Base-by-base conservation (phyloP, 2,888 invertebrate genomes). In the Bembecia ichneumoniformis region DNA sequence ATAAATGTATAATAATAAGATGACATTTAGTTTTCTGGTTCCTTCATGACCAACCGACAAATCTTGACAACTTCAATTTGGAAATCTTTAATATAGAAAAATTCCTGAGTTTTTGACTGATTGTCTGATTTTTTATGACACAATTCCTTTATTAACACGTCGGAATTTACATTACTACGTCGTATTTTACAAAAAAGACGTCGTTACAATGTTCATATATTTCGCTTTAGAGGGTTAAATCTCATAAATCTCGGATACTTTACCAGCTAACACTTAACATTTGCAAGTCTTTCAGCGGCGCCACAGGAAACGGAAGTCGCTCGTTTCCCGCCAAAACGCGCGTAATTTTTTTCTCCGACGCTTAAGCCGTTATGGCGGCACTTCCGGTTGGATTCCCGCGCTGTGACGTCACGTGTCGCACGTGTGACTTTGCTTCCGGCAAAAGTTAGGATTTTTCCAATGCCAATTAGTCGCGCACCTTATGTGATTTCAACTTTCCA, bases 301-400 rank as follows among this genome's bases (percentile, higher is more conserved):
- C 50, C 50, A 49, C 50, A 67, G 71, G 73, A 74, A 69, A 28
- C 70, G 83, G 83, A 82, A 71, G 69, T 68, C 68, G 69, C 67
- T 69, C 74, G 76, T 81, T 80, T 82, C 78, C 79, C 72, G 64
- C 70, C 74, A 71, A 82, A 81, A 76, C 69, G 75, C 74, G 73
- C 60, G 74, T 80, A 77, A 79, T 80, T 82, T 80, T 74, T 80
- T 78, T 71, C 72, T 68, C 71, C 70, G 62, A 62, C 74, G 74
- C 74, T 75, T 74, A 74, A 75, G 74, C 80, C 77, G 72, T 76
- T 76, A 77, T 75, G 76, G 75, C 74, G 76, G 59, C 64, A 55
- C 65, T 66, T 81, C 82, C 82, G 75, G 75, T 64, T 67, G 69
- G 69, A 72, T 74, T 74, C 71, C 20, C 46, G 13, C 62, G 58